Base-by-base conservation (phyloP, 1,140 invertebrate species). In the Penaeus chinensis region DNA sequence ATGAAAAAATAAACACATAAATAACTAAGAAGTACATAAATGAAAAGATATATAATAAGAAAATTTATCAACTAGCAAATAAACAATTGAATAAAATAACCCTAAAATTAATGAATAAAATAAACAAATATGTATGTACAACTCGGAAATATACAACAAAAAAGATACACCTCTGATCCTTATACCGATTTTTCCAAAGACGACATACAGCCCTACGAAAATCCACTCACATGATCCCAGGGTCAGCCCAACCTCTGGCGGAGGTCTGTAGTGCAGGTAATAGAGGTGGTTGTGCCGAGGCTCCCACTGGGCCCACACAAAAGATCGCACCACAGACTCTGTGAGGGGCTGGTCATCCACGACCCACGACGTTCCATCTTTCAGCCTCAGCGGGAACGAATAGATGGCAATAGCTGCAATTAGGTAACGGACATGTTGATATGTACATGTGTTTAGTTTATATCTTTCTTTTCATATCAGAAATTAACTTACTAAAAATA, bases 221-320 rank as follows among this genome's bases (percentile, higher is more conserved):
- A 71, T 18, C 22, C n/a, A 65, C 85, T 42, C 8, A 90, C 89
- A 79, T 61, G 84, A 78, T 4, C 78, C 84, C 2, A 90, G 37
- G 18, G 78, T 83, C 27, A 88, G 71, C n/a, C 86, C 89, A 37
- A 79, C 87, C 61, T 85, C 84, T 20, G 89, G 92, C 54, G 95
- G 94, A 89, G 94, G 94, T 89, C 95, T 94, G 84, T 96, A 94
- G 91, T 96, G 95, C 87, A 96, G 96, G 91, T 96, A 96, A 92
- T 96, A 96, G 1, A 97, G 92, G 18, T 95, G 95, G 92, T 96
- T 95, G 93, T 95, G 94, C 27, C 94, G 93, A 87, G 95, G 93
- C 91, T 96, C 95, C 96, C 96, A 96, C 90, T 97, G 96, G 0
- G 96, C 95, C 96, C 96, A 97, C 79, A 95, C 95, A 90, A 96